These are phyloP conservation scores for Siderastrea radians DNA, from an alignment of 92 coral and sea anemone species.

Conservation along the genomic window DNA sequence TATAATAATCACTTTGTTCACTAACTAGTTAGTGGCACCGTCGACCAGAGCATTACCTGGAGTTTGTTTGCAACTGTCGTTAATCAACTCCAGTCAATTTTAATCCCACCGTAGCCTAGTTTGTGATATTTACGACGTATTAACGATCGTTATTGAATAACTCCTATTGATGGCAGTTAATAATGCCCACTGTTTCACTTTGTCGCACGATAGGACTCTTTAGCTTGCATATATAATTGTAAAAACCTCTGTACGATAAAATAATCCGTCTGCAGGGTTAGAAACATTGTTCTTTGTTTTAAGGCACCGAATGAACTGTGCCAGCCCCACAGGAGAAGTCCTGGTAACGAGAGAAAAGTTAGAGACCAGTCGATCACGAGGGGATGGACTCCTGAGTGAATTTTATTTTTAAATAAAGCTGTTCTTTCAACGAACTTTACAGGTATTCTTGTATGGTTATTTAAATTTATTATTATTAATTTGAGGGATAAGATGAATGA, in stretches of 20 bases:
- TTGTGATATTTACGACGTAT: too few species aligned
- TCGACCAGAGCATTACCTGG: not conserved
- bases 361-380: constrained; percentile 64
- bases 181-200: too few species aligned
- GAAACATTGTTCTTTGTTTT: not conserved
- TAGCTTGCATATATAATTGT: not conserved
- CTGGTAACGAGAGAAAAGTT: constrained; percentile 89
- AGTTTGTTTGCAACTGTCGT: too few species aligned
- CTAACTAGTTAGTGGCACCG: not conserved
- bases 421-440: not conserved
- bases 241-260: not conserved
- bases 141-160: too few species aligned
- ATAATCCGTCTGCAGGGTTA: too few species aligned
- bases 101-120: too few species aligned
- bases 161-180: too few species aligned
- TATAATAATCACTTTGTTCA: too few species aligned
- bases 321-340: constrained; percentile 78
- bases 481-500: too few species aligned
- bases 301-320: constrained; percentile 99
- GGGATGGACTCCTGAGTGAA: constrained; percentile 92
- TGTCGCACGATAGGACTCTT: not conserved
- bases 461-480: too few species aligned
- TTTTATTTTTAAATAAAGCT: constrained; percentile 76
- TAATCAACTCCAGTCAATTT: too few species aligned
- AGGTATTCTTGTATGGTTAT: not conserved